phyloP scores from a whole-genome alignment of 2,888 invertebrate species.

The Lucinisca nassula region DNA sequence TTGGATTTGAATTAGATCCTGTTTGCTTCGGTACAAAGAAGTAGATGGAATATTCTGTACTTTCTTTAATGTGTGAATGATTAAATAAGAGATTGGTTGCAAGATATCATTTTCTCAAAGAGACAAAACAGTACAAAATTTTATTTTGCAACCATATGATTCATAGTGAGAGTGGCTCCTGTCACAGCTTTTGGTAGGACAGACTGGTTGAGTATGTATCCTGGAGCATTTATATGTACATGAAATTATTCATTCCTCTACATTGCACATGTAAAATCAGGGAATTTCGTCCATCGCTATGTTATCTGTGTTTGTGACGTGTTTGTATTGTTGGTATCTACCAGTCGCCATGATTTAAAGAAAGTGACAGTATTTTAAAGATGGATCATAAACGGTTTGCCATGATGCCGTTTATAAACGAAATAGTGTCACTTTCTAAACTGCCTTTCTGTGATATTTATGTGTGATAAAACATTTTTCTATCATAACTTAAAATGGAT shows the following conservation, averaged over 20 bases:
- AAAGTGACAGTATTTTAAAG: slow-evolving; percentile 64
- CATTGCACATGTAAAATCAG: slow-evolving; percentile 57
- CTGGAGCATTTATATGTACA: too few relatives aligned
- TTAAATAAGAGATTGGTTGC: too few relatives aligned
- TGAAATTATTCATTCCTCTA: slow-evolving; percentile 68
- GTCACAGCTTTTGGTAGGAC: too few relatives aligned
- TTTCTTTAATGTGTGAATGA: too few relatives aligned
- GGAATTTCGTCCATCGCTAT: slow-evolving; percentile 44
- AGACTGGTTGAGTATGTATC: too few relatives aligned
- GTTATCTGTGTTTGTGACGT: neutral
- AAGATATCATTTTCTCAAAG: too few relatives aligned
- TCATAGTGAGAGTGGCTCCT: too few relatives aligned
- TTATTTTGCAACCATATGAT: too few relatives aligned
- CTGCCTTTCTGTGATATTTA: slow-evolving; percentile 68
- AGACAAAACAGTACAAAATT: too few relatives aligned
- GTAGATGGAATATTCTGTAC: too few relatives aligned
- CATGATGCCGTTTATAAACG: slow-evolving; percentile 71
- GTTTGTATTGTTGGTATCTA: slow-evolving; percentile 25
- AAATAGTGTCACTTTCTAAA: slow-evolving; percentile 67
- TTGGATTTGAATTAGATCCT: slow-evolving; percentile 94
- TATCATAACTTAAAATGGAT: neutral
- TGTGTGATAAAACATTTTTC: slow-evolving; percentile 2
- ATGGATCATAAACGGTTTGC: slow-evolving; percentile 69
- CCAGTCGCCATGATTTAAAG: slow-evolving; percentile 68
- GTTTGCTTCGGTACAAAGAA: slow-evolving; percentile 91